Evolutionary conservation across 2,888 invertebrate genomes (phyloP), one percentile per base, ranked within the genome.

Genomic region (Apodemia mormo): DNA sequence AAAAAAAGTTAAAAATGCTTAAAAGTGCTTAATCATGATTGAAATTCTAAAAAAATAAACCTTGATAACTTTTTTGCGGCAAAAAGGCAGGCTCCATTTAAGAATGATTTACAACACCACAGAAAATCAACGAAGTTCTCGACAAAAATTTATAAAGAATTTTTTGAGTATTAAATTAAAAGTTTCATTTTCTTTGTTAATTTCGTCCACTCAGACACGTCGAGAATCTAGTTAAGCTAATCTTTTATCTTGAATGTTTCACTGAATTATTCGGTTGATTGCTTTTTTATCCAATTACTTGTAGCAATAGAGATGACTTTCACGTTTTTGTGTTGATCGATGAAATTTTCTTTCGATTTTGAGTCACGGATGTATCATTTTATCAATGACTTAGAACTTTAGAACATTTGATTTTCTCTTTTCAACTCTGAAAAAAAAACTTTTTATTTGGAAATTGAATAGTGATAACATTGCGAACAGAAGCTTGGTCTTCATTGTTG

Each of bases 161-260:
- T 12, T 33, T 61, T 61, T 30, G 30, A 61, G 61, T 61, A 61
- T 61, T 30, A 61, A 61, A 30, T 61, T 61, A 61, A 61, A 61
- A 61, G 61, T 61, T 61, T 14, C 61, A 33, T 61, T 61, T 61
- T 61, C 61, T 61, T 61, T 61, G 61, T 61, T 61, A 61, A 61
- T 61, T 61, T 30, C 33, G 33, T 61, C 61, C 61, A 33, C 61
- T 61, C 61, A 61, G 61, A 61, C 61, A 61, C 61, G 61, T 61
- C 12, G 61, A 33, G 61, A 61, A 61, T 61, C 61, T 61, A 61
- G 61, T 61, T 61, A 61, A 61, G 61, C 61, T 61, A 61, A 61
- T 61, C 61, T 33, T 33, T 61, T 33, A 61, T 61, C 61, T 61
- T 61, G 30, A 61, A 61, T 61, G 61, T 61, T 61, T 61, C 61